Percentiles rank a stretch among this genome's conserved stretches.
Conservation (phyloP, 35 echinoderm and acorn worm species). For the Ophiothrix spiculata region DNA sequence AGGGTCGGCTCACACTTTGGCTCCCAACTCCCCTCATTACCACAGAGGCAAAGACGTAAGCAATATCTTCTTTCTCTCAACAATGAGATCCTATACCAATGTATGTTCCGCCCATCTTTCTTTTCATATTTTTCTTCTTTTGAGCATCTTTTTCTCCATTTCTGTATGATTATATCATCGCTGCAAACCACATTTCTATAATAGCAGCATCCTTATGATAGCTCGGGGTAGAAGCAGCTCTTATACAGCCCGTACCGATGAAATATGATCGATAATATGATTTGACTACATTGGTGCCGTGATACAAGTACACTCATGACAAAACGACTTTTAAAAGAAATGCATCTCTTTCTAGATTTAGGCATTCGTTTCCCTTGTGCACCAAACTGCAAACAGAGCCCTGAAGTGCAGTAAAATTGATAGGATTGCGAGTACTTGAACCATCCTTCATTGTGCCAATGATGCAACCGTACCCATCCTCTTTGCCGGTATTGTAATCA, state of each 20-base stretch:
- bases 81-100: background rate
- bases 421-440: background rate
- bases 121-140: background rate
- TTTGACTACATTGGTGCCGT: background rate
- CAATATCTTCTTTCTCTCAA: background rate
- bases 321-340: constrained; percentile 16
- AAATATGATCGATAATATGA: constrained; percentile 10
- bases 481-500: background rate
- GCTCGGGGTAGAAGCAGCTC: background rate
- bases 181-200: background rate
- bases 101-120: background rate
- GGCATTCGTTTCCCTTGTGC: background rate
- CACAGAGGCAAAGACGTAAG: background rate
- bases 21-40: background rate
- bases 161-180: background rate
- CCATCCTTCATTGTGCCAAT: background rate
- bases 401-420: constrained; percentile 4
- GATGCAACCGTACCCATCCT: constrained; percentile 1
- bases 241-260: background rate
- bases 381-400: background rate
- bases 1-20: constrained; percentile 9
- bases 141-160: background rate
- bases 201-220: background rate
- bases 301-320: background rate
- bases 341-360: background rate